Evolutionary conservation across 2,113 vertebrate species (phyloP), one percentile per base, ranked within the genome.

Genomic region (Pelmatolapia mariae): DNA sequence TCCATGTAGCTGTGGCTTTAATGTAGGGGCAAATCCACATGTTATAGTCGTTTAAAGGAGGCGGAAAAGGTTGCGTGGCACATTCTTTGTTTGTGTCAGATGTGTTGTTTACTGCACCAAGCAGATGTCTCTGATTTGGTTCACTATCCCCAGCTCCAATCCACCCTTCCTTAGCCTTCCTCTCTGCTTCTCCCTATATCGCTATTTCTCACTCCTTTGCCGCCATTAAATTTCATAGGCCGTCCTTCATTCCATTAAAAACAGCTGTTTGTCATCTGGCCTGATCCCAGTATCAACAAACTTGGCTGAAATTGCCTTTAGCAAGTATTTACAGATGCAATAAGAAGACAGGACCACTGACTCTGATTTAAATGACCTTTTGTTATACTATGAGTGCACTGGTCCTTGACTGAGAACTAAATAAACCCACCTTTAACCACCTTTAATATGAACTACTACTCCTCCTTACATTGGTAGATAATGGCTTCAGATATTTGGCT

Each of bases 51-150:
- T 61, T 54, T 79, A 5, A 36, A 53, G 29, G 59, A 26, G 68
- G 40, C 15, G 40, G 88, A 89, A 81, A 81, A 11, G 38, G 71
- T 80, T 89, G 76, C 68, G 8, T 54, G 68, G 59, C 53, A 22
- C 81, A 38, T 84, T 82, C 59, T 68, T 63, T 90, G 87, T 91
- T 86, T 87, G 80, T 56, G 83, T 87, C 90, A 71, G 73, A 84
- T 29, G 82, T 83, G 68, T 89, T 92, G 88, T 94, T 92, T 91
- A 92, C 86, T 15, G 36, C 87, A 79, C 24, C 83, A 80, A 80
- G 87, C 92, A 93, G 22, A 91, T 94, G 94, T 84, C 24, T 88
- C 79, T 76, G 40, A 92, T 93, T 94, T 85, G 10, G 73, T 33
- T 63, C 24, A 84, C 82, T 26, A 10, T 43, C 53, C 29, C 73